These are phyloP conservation scores for Eueides isabella DNA, from an alignment of 1,140 invertebrate genomes.

Conservation along the genomic window DNA sequence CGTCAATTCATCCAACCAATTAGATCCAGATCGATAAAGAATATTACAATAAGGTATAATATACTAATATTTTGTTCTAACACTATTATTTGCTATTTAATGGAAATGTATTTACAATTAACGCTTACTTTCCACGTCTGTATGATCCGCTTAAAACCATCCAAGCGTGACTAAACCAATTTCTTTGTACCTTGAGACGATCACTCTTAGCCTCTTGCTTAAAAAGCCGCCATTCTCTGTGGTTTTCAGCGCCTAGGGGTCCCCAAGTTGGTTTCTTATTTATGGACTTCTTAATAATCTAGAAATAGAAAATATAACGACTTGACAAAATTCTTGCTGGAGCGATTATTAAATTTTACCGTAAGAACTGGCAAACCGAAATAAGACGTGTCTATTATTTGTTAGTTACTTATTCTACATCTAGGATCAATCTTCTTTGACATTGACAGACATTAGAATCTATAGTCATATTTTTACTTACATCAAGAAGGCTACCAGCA, in stretches of 20 bases:
- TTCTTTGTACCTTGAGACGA: conserved; percentile 35
- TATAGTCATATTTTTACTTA: conserved; percentile 29
- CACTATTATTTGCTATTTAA: background rate
- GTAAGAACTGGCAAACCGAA: background rate
- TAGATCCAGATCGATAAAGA: background rate
- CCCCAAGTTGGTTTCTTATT: conserved; percentile 84
- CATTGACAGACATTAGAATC: too few species aligned
- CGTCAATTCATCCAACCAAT: background rate
- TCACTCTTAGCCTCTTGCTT: conserved; percentile 71
- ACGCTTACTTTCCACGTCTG: conserved; percentile 15
- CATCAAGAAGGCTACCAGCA: conserved; percentile 43
- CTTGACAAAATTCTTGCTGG: background rate
- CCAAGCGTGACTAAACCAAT: conserved; percentile 50
- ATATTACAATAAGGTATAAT: background rate
- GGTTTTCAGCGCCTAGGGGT: conserved; percentile 80
- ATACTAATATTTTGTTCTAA: background rate
- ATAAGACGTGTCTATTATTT: too few species aligned
- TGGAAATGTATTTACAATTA: background rate
- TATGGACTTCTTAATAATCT: conserved; percentile 81
- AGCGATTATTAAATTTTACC: background rate
- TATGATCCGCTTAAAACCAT: conserved; percentile 56
- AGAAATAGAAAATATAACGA: conserved; percentile 32
- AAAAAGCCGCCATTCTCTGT: conserved; percentile 82
- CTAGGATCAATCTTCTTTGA: too few species aligned
- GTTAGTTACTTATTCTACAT: too few species aligned